Base-by-base conservation (phyloP, 2,797 vertebrate species). In the Lutjanus argentimaculatus region DNA sequence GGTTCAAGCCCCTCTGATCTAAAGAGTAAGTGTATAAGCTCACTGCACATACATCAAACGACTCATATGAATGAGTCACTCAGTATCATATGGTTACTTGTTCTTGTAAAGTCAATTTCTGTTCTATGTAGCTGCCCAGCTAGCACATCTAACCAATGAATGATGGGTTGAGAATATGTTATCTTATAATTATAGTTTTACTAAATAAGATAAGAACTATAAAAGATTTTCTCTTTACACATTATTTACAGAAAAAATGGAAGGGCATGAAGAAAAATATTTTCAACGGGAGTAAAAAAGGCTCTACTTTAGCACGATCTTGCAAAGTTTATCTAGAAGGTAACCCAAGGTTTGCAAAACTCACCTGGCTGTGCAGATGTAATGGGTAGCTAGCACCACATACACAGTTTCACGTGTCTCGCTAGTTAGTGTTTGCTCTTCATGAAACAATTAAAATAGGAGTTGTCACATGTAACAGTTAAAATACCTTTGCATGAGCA, bases 21-120 rank as follows among this genome's bases (percentile, higher is more conserved):
- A 53, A 21, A 42, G 48, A 66, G 43, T 19, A n/a, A 8, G 10
- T 62, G 19, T 21, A 12, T 14, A n/a, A 8, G 13, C 61, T 63
- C 40, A 45, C 42, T 65, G 22, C 42, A 21, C n/a, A 16, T 48
- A 64, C 7, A 65, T 49, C 6, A 17, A 19, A 22, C 30, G 21
- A 51, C 16, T 51, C 14, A 46, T 16, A 22, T 22, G 12, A 71
- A 25, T 61, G 61, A 82, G 51, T 70, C 67, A 68, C 57, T 69
- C 51, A 42, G 1, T 46, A 42, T 40, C 51, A 43, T 21, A 43
- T 25, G 46, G 15, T 49, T 53, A 43, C 57, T 56, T n/a, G 3
- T 36, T 49, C 30, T 8, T 61, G 67, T 48, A 6, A 36, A 36
- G 30, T 68, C 14, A 56, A 1, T 40, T 48, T 66, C 25, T 71